A percentile compares a stretch with the other conserved stretches of the same genome.
Evolutionary conservation across 2,797 vertebrate genomes (phyloP).

Genomic region (Megaceryle alcyon): DNA sequence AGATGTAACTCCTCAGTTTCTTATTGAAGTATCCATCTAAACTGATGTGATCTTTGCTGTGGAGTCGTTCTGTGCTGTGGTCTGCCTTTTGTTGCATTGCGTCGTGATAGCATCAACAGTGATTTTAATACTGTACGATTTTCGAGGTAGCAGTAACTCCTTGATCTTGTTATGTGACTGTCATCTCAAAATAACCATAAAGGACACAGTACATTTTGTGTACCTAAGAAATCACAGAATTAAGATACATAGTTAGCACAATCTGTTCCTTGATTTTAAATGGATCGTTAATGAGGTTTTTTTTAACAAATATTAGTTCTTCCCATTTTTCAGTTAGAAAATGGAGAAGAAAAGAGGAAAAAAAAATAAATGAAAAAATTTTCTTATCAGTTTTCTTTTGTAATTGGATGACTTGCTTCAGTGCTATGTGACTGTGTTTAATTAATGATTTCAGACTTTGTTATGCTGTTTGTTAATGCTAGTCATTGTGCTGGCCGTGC

Average conservation of each 20-base stretch:
- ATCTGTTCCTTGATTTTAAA: constrained; percentile 22
- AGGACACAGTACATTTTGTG: neutral
- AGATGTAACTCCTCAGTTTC: neutral
- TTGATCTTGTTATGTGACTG: neutral
- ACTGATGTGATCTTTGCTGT: neutral
- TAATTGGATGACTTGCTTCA: constrained; percentile 28
- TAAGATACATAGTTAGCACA: neutral
- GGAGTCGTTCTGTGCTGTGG: neutral
- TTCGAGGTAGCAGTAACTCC: neutral
- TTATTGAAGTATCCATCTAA: neutral
- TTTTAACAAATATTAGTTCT: neutral
- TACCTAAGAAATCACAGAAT: constrained; percentile 27
- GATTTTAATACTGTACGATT: neutral
- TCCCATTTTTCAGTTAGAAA: neutral
- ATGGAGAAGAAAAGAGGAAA: neutral
- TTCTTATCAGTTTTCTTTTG: constrained; percentile 31
- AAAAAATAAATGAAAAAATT: neutral
- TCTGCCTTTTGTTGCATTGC: neutral
- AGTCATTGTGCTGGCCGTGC: neutral
- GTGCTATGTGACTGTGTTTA: constrained; percentile 30
- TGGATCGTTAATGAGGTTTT: constrained; percentile 3
- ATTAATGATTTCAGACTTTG: constrained; percentile 49
- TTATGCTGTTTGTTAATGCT: constrained; percentile 28
- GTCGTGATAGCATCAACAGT: neutral
- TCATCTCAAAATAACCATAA: neutral